Evolutionary conservation across 1,140 invertebrate species (phyloP).

Genomic region (Chymomyza costata): DNA sequence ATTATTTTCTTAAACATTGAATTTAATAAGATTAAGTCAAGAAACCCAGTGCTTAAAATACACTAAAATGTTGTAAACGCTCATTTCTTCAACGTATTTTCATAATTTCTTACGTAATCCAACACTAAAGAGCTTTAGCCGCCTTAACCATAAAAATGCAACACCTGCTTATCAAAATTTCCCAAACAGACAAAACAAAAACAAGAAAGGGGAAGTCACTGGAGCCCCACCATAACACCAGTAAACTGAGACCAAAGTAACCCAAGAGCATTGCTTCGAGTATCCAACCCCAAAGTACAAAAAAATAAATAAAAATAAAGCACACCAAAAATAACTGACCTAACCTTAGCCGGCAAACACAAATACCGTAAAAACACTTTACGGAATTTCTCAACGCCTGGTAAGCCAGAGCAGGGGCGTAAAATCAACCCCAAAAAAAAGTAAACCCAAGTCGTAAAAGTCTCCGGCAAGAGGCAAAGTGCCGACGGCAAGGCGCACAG

Average conservation of each 20-base stretch:
- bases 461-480: constrained; percentile 23
- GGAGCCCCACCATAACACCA: constrained; percentile 5
- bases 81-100: too few species aligned
- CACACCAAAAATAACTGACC: too few species aligned
- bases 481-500: constrained; percentile 41
- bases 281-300: constrained; percentile 13
- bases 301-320: constrained; percentile 4
- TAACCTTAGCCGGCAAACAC: constrained; percentile 39
- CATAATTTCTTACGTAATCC: too few species aligned
- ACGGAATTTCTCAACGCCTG: constrained; percentile 71
- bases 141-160: constrained; percentile 64
- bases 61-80: too few species aligned
- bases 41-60: too few species aligned
- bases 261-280: constrained; percentile 41
- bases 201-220: too few species aligned
- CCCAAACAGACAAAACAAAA: constrained; percentile 6
- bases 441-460: constrained; percentile 50
- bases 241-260: constrained; percentile 38
- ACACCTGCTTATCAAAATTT: constrained; percentile 61
- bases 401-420: constrained; percentile 56
- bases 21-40: too few species aligned
- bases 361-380: constrained; percentile 73
- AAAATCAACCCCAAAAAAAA: constrained; percentile 55
- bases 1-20: too few species aligned
- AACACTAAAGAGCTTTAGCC: too few species aligned